These are phyloP conservation scores for Eupithecia vulgata DNA, from an alignment of 2,888 invertebrate genomes.

Conservation along the genomic window DNA sequence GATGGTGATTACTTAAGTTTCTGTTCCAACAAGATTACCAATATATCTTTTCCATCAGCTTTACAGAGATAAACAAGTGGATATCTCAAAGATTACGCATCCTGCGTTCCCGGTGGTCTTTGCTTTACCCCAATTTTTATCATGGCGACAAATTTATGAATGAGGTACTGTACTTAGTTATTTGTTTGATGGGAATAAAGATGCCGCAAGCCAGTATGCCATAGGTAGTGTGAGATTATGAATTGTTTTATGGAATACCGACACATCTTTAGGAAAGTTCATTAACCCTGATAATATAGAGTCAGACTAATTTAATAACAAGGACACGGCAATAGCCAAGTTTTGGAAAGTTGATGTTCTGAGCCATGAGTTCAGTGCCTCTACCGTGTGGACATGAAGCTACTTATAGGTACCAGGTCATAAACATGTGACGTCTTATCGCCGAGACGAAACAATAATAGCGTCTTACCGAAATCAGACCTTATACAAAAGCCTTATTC, in stretches of 20 bases:
- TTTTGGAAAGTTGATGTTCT: neutral
- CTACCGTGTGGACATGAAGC: neutral
- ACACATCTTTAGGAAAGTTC: neutral
- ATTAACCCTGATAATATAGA: neutral
- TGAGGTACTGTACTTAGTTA: conserved; percentile 55
- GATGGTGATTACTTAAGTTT: conserved; percentile 6
- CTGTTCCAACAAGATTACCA: conserved; percentile 69
- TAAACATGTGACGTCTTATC: neutral
- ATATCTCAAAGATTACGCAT: conserved; percentile 68
- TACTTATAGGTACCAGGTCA: neutral
- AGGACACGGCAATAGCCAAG: neutral
- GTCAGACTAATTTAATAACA: neutral
- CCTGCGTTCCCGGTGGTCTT: conserved; percentile 81
- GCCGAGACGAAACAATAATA: neutral
- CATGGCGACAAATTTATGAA: conserved; percentile 77
- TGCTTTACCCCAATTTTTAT: conserved; percentile 66
- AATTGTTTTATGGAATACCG: neutral
- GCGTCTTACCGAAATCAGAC: neutral
- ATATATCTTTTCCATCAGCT: conserved; percentile 22
- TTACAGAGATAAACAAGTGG: conserved; percentile 61
- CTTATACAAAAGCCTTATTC: neutral
- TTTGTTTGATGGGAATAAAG: conserved; percentile 58
- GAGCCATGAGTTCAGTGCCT: neutral
- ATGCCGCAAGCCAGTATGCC: conserved; percentile 13
- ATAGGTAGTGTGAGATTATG: neutral